Evolutionary conservation across 2,113 vertebrate species (phyloP).

Genomic region (Puffinus mauretanicus): DNA sequence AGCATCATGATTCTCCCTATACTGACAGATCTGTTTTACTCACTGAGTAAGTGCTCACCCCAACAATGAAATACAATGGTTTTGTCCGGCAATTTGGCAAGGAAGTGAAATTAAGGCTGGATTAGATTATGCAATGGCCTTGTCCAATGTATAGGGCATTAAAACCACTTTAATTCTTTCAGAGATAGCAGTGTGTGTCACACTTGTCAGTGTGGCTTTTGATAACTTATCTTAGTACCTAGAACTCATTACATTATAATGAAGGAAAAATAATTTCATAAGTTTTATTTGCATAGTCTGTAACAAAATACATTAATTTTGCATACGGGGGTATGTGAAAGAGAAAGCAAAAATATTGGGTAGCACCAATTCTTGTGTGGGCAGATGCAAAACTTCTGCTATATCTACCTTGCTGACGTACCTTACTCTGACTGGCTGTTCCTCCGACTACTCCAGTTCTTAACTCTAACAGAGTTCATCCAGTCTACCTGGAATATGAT

Average conservation of each 20-base stretch:
- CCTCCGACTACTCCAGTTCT: not conserved
- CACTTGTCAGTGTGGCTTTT: not conserved
- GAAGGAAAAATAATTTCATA: not conserved
- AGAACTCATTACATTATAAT: not conserved
- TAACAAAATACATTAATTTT: not conserved
- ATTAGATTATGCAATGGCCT: not conserved
- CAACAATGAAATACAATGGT: not conserved
- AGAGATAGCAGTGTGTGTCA: not conserved
- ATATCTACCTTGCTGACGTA: not conserved
- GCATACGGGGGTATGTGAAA: not conserved
- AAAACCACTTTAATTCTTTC: not conserved
- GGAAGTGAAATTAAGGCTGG: not conserved
- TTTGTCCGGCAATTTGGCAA: not conserved
- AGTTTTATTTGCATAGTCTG: not conserved
- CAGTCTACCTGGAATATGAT: not conserved
- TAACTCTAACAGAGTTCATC: not conserved
- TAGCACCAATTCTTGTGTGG: not conserved
- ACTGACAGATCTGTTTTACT: not conserved
- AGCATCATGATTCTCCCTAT: not conserved
- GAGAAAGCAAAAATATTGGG: conserved; percentile 5
- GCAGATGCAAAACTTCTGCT: not conserved
- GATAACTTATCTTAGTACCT: not conserved
- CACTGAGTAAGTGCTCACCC: not conserved
- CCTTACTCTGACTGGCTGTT: not conserved
- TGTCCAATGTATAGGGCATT: not conserved